Base-by-base conservation (phyloP, 2,113 vertebrate species). In the Hippocampus mohnikei region DNA sequence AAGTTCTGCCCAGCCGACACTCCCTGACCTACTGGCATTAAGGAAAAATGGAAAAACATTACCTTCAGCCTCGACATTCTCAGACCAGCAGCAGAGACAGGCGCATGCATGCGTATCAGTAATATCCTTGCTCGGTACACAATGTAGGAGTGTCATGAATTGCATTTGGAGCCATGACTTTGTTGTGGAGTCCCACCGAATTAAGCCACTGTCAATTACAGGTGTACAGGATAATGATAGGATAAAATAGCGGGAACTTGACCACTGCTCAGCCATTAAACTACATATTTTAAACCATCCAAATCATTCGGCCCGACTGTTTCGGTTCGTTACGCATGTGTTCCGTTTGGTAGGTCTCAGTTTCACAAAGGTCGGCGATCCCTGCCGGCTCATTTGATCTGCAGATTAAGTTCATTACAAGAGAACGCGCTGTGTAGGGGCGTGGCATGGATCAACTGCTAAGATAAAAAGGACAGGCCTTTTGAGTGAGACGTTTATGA, bases 1-100 rank as follows among this genome's bases (percentile, higher is more conserved):
- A 93, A 91, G 73, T 86, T 20, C 75, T 87, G 82, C 84, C 82
- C 91, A 71, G 79, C 82, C 79, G 81, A 72, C 87, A 82, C 92
- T 92, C 91, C 60, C 88, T 93, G 93, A 93, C 93, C 93, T 71
- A 74, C 79, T 89, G 91, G 90, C 90, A 90, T 90, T 85, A 90
- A 84, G 88, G 88, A 91, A 89, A 88, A 93, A 93, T 91, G 88
- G 81, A 86, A 88, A 91, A 80, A 82, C 81, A 91, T 90, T 91
- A 90, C 84, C n/a, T 81, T 81, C 76, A 84, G 84, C 74, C 73
- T 76, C 77, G 79, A 83, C 79, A 79, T 72, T 72, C 71, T 48
- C 59, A 27, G 74, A 75, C 44, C 58, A 65, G 48, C 8, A 69
- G 71, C 55, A n/a, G 66, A 64, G 63, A 66, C 50, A 8, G 50